Conservation (phyloP, 2,113 vertebrate genomes). For the Progne subis region DNA sequence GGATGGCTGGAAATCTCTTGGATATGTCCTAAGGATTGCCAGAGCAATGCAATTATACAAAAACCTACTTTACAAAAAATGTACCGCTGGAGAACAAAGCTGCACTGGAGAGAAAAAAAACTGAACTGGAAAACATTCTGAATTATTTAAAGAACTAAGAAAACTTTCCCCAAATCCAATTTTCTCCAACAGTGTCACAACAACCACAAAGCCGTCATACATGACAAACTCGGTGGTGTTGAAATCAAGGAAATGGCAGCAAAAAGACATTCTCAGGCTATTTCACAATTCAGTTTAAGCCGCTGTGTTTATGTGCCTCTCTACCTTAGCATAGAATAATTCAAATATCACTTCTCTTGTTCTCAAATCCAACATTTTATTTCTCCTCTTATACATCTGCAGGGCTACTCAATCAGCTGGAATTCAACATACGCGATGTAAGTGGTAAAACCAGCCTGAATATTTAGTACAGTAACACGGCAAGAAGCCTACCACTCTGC, state of each 20-base stretch:
- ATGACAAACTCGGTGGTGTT: slow-evolving; percentile 25
- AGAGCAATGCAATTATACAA: not conserved
- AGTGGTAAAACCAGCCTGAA: not conserved
- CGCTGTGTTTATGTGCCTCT: slow-evolving; percentile 23
- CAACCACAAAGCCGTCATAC: slow-evolving; percentile 48
- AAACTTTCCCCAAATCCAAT: slow-evolving; percentile 56
- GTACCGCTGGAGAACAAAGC: slow-evolving; percentile 22
- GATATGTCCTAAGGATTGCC: not conserved
- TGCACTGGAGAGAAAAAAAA: not conserved
- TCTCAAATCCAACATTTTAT: not conserved
- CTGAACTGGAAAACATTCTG: slow-evolving; percentile 23
- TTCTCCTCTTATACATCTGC: not conserved
- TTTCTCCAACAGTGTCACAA: slow-evolving; percentile 55
- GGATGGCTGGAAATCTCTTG: not conserved
- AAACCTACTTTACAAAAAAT: not conserved
- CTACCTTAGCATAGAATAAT: slow-evolving; percentile 23
- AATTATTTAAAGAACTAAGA: slow-evolving; percentile 52
- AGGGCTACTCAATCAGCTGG: not conserved
- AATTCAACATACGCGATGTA: not conserved
- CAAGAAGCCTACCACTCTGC: not conserved
- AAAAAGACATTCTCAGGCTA: slow-evolving; percentile 34
- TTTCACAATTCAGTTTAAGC: slow-evolving; percentile 55
- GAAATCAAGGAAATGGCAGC: slow-evolving; percentile 50
- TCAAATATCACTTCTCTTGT: not conserved
- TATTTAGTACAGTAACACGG: not conserved